Evolutionary conservation across 2,797 vertebrate species (phyloP).

Genomic region (Labroides dimidiatus): DNA sequence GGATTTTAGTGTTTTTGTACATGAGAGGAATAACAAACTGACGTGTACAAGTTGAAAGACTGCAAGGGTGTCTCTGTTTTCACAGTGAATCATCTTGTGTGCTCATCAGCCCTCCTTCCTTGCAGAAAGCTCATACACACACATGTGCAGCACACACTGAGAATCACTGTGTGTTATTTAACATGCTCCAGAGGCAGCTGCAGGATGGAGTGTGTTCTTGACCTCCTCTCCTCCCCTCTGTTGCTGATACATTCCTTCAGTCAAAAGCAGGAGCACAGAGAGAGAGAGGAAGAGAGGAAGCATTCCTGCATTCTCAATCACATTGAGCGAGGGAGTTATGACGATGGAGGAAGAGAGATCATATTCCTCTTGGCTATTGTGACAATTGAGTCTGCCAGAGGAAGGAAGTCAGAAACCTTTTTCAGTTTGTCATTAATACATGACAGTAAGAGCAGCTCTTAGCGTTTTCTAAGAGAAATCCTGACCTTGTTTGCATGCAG

Average conservation of each 20-base stretch:
- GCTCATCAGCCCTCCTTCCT: slow-evolving; percentile 39
- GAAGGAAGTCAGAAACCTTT: slow-evolving; percentile 39
- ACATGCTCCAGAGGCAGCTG: slow-evolving; percentile 52
- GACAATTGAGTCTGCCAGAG: slow-evolving; percentile 40
- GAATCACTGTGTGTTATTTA: slow-evolving; percentile 44
- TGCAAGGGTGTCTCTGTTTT: slow-evolving; percentile 57
- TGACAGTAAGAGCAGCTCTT: slow-evolving; percentile 9
- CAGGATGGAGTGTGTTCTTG: slow-evolving; percentile 49
- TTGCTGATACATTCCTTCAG: slow-evolving; percentile 53
- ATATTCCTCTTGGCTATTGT: slow-evolving; percentile 46
- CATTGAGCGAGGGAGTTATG: slow-evolving; percentile 15
- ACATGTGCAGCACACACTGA: slow-evolving; percentile 11
- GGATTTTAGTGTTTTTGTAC: slow-evolving; percentile 26
- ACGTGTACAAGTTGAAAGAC: slow-evolving; percentile 20
- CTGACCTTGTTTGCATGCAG: slow-evolving; percentile 10
- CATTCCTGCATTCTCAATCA: slow-evolving; percentile 38
- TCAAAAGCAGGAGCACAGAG: slow-evolving; percentile 45
- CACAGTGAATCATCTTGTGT: slow-evolving; percentile 55
- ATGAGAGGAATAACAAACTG: slow-evolving; percentile 18
- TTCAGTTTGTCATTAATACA: slow-evolving; percentile 32
- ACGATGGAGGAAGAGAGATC: slow-evolving; percentile 27
- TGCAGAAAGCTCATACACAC: slow-evolving; percentile 16
- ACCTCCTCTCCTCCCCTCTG: slow-evolving; percentile 56
- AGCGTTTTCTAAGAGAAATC: slow-evolving; percentile 7
- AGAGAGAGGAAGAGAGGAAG: slow-evolving; percentile 31